Evolutionary conservation across 1,140 invertebrate species (phyloP).

Genomic region (Heliconius eleuchia): DNA sequence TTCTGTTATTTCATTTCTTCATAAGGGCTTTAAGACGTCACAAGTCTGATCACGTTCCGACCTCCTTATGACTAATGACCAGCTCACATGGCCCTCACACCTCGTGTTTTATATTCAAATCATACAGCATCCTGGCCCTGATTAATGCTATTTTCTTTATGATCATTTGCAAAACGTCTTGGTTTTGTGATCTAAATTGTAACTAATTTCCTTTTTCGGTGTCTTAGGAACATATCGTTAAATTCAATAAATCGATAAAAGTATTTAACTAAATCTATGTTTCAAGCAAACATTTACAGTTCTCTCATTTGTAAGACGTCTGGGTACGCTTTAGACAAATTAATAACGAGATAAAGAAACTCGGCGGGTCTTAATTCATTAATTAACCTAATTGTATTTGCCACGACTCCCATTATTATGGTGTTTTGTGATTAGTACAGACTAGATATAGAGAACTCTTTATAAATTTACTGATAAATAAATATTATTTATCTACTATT

Average conservation of each 20-base stretch:
- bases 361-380: slow-evolving; percentile 79
- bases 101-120: slow-evolving; percentile 73
- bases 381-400: slow-evolving; percentile 82
- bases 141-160: slow-evolving; percentile 74
- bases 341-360: slow-evolving; percentile 81
- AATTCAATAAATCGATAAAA: neutral
- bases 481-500: too few species aligned
- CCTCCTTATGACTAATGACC: slow-evolving; percentile 73
- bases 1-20: slow-evolving; percentile 36
- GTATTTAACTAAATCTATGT: slow-evolving; percentile 31
- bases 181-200: neutral
- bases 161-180: slow-evolving; percentile 31
- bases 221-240: neutral
- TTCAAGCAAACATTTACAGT: slow-evolving; percentile 45
- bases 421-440: slow-evolving; percentile 64
- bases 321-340: slow-evolving; percentile 74
- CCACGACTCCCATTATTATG: slow-evolving; percentile 69
- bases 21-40: slow-evolving; percentile 48
- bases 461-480: neutral
- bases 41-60: slow-evolving; percentile 58
- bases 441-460: slow-evolving; percentile 29
- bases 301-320: slow-evolving; percentile 76
- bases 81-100: slow-evolving; percentile 51
- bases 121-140: slow-evolving; percentile 68
- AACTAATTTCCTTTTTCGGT: neutral